Evolutionary conservation across 2,113 vertebrate species (phyloP), one percentile per base, ranked within the genome.

Genomic region (Pimephales promelas): DNA sequence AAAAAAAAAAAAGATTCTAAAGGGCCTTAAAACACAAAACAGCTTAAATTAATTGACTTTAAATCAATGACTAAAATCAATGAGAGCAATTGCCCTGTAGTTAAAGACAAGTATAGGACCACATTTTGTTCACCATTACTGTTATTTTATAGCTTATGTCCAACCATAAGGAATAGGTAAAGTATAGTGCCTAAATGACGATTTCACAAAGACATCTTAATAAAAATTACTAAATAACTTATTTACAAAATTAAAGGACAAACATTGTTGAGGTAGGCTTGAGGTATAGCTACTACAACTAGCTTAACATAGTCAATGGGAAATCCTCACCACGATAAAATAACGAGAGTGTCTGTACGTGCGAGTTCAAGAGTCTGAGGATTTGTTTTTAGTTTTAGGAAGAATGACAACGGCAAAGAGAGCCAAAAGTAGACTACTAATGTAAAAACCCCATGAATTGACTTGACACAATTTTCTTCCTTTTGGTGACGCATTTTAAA

Each of bases 1-100:
- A 5, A 16, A 49, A 66, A 36, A 80, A 54, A 80, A 47, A 61
- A 85, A 72, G 74, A 77, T 70, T 84, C 57, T 43, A 61, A 59
- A 24, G 36, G 75, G 11, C 54, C 22, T 18, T 78, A 61, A 26
- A 43, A 28, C 26, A 20, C n/a, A 2, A 5, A 66, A 45, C 11
- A 66, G 59, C 31, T 31, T 79, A 49, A 40, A 40, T 9, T 10
- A 40, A 10, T 2, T 40, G 40, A 10, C 40, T 40, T 40, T 40
- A 43, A 43, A 26, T 62, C 36, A 59, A 22, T n/a, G 54, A 54
- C 75, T 59, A 1, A 77, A 40, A 40, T 40, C 40, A 40, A 9
- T 40, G 40, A 40, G 40, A 40, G 0, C 22, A 78, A 45, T 20
- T 45, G 45, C 14, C 45, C 45, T 24, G 45, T 47, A 14, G 71